Evolutionary conservation across 2,888 invertebrate genomes (phyloP).

Genomic region (Nymphalis c-album): DNA sequence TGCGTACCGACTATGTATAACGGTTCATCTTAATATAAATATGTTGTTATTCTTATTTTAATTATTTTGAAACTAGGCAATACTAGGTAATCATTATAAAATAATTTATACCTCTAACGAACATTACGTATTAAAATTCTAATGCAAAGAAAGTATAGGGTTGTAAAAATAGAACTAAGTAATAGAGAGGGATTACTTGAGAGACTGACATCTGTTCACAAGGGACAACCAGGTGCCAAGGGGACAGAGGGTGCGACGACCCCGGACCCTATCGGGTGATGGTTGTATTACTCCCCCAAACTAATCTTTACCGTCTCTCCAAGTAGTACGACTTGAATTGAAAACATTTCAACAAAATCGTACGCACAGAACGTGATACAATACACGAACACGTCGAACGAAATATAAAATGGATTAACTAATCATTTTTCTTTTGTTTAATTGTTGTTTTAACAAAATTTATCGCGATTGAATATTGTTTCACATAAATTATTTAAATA

Average conservation of each 20-base stretch:
- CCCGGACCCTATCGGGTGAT: slow-evolving; percentile 62
- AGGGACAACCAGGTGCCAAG: slow-evolving; percentile 75
- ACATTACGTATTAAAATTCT: background rate
- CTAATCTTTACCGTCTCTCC: slow-evolving; percentile 48
- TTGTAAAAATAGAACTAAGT: slow-evolving; percentile 35
- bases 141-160: slow-evolving; percentile 29
- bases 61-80: background rate
- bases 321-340: slow-evolving; percentile 21
- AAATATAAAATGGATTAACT: too few relatives aligned
- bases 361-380: background rate
- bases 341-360: slow-evolving; percentile 1
- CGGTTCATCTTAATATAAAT: background rate
- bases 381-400: background rate
- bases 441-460: too few relatives aligned
- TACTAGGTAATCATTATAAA: background rate
- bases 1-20: background rate
- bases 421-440: too few relatives aligned
- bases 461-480: background rate
- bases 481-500: slow-evolving; percentile 3
- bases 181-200: slow-evolving; percentile 50
- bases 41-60: background rate
- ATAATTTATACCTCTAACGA: background rate
- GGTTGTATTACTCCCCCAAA: slow-evolving; percentile 41
- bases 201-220: slow-evolving; percentile 67
- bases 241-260: slow-evolving; percentile 75